These are phyloP conservation scores for Gobius niger DNA, from an alignment of 2,113 vertebrate species.

Conservation along the genomic window DNA sequence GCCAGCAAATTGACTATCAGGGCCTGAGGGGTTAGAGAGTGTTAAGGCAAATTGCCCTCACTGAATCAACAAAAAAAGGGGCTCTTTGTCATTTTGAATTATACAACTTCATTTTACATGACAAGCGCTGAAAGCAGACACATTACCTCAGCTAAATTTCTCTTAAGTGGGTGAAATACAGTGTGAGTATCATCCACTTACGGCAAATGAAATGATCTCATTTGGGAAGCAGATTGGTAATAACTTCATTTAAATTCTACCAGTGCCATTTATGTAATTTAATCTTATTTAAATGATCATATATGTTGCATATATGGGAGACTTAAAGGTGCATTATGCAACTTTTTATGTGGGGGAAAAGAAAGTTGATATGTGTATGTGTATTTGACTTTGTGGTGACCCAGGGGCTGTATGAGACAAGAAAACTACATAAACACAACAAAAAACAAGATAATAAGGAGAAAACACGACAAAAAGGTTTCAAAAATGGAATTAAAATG, in stretches of 20 bases:
- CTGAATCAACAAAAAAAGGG: constrained; percentile 55
- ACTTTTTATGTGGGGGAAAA: no score
- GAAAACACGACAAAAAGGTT: no score
- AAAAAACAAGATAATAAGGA: no score
- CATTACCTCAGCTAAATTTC: constrained; percentile 40
- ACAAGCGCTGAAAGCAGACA: constrained; percentile 31
- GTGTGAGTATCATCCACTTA: constrained; percentile 41
- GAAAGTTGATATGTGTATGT: no score
- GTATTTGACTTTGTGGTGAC: no score
- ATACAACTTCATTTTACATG: constrained; percentile 45
- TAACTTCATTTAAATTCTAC: not conserved
- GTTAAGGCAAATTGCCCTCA: constrained; percentile 48
- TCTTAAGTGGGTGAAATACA: constrained; percentile 10
- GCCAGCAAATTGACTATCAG: constrained; percentile 61
- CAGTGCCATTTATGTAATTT: not conserved
- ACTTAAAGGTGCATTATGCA: no score
- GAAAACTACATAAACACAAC: no score
- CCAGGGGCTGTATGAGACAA: no score
- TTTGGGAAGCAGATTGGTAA: not conserved
- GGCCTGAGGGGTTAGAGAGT: constrained; percentile 43
- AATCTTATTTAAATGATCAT: not conserved
- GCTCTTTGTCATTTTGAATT: constrained; percentile 58
- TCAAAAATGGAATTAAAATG: no score
- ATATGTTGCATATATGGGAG: no score
- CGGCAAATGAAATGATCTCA: constrained; percentile 30